Evolutionary conservation across 2,113 vertebrate species (phyloP).

Genomic region (Heptranchias perlo): DNA sequence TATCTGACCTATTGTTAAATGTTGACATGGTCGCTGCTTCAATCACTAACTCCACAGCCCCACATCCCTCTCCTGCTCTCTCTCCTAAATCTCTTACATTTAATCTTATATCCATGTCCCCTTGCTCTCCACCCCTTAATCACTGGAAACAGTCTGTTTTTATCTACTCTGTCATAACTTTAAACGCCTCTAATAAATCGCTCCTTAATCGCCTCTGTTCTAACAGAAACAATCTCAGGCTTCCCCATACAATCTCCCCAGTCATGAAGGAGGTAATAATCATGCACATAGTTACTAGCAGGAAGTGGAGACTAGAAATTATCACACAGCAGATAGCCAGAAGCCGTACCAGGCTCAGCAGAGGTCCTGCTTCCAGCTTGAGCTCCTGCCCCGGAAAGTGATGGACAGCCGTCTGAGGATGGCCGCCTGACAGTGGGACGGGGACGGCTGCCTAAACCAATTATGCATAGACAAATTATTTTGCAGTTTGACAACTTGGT

Average conservation of each 20-base stretch:
- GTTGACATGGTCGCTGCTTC: too few species aligned
- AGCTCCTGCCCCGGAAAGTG: neutral
- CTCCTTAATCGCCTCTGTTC: neutral
- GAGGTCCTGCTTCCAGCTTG: neutral
- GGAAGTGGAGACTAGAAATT: neutral
- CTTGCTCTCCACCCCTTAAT: neutral
- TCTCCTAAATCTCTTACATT: neutral
- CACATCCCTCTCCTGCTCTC: neutral
- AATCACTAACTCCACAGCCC: too few species aligned
- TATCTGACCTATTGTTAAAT: too few species aligned
- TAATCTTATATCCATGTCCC: neutral
- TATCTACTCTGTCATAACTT: too few species aligned
- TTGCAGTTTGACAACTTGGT: neutral
- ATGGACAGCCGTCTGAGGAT: too few species aligned
- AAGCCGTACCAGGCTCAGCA: neutral
- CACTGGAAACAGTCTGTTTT: neutral
- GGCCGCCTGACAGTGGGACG: too few species aligned
- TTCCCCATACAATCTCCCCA: neutral
- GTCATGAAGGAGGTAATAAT: neutral
- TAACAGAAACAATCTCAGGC: neutral
- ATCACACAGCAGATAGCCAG: neutral
- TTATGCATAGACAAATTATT: neutral
- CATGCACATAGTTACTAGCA: neutral
- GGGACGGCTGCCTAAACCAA: too few species aligned
- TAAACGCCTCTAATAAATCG: too few species aligned